Base-by-base conservation (phyloP, 2,797 vertebrate species). In the Xenopus petersii region DNA sequence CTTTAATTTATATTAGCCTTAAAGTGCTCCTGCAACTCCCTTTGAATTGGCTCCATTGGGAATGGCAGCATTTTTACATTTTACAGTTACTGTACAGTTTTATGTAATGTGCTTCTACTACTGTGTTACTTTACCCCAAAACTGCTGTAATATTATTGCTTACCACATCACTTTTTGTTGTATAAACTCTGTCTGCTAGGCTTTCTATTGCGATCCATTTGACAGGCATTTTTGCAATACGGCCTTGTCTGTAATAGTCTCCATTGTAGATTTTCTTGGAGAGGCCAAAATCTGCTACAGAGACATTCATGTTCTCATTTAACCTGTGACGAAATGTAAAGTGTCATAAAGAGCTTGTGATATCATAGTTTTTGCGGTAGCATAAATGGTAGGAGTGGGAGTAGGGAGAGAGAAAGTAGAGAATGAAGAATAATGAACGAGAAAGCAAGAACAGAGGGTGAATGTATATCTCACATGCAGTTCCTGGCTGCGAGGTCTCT, bases 121-220 rank as follows among this genome's bases (percentile, higher is more conserved):
- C 36, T 42, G 4, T 42, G 36, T 42, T 51, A 12, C 12, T 3
- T 24, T 61, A 0, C n/a, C 55, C 36, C 2, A 58, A 16, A 11
- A 5, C 13, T 46, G 7, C 51, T 16, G 65, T 13, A 49, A 46
- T 2, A 15, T 59, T 33, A 13, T 11, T 64, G 84, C 91, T 80
- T 56, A 98, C 95, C 92, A 97, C 95, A 0, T 98, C 95, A 0
- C 95, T 98, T 86, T 96, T 96, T 69, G 92, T 95, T 80, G 95
- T 98, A 84, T 98, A 98, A 68, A 98, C 94, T 0, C 95, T 88
- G 81, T 97, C 95, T 0, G 95, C 95, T 82, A 98, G 84, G 77
- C 95, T 97, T 82, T 98, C 96, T 0, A 96, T 96, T 33, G 96
- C 96, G 1, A 96, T 96, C 96, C 96, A 98, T 79, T 98, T 98